These are phyloP conservation scores for Pygoscelis adeliae DNA, from an alignment of 2,113 vertebrate genomes.

Conservation along the genomic window DNA sequence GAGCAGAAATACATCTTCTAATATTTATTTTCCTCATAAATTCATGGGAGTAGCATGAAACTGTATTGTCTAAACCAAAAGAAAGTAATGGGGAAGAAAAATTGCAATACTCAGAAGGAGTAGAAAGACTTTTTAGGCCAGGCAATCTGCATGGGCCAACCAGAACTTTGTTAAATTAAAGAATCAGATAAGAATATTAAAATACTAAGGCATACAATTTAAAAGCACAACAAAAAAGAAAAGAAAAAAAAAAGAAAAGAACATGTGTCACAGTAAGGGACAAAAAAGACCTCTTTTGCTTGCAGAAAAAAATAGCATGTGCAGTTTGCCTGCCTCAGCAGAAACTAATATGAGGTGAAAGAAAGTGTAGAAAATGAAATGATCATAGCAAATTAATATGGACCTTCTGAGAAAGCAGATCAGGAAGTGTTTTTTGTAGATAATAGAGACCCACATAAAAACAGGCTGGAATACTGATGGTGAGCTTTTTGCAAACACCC, in stretches of 20 bases:
- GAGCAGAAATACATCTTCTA: neutral
- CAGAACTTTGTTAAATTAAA: slow-evolving; percentile 8
- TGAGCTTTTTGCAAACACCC: slow-evolving; percentile 34
- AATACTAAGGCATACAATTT: neutral
- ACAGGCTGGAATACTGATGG: slow-evolving; percentile 3
- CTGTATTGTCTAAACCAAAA: neutral
- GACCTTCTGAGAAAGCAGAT: slow-evolving; percentile 46
- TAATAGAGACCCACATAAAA: slow-evolving; percentile 27
- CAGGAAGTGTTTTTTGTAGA: slow-evolving; percentile 37
- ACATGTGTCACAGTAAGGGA: neutral
- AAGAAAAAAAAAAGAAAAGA: neutral
- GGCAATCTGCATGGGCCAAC: neutral
- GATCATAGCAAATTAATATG: slow-evolving; percentile 59
- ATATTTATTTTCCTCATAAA: neutral
- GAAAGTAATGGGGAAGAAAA: neutral
- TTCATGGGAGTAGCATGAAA: neutral
- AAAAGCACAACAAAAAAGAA: neutral
- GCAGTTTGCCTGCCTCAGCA: slow-evolving; percentile 42
- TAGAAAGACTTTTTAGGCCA: neutral
- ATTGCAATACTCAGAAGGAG: neutral
- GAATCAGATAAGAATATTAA: slow-evolving; percentile 32
- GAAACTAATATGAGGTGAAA: slow-evolving; percentile 45
- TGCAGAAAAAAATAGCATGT: slow-evolving; percentile 11
- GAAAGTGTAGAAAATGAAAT: slow-evolving; percentile 38
- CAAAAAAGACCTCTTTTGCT: slow-evolving; percentile 36